Percentiles rank a stretch among this genome's conserved stretches.
phyloP scores from a whole-genome alignment of 2,797 vertebrate genomes.

The Poecilia wingei region DNA sequence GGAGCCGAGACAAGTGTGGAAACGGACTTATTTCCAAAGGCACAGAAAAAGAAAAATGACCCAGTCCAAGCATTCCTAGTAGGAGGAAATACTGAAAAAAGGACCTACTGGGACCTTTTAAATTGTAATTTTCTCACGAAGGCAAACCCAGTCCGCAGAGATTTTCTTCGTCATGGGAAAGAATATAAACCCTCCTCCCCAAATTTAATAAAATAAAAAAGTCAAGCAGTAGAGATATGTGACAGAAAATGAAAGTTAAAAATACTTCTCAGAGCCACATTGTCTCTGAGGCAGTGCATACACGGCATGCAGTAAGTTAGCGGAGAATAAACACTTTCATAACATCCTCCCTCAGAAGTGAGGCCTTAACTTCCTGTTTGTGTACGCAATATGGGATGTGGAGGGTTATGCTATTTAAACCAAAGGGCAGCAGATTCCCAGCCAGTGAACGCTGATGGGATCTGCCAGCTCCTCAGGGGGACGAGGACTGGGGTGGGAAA shows the following conservation, averaged over 20 bases:
- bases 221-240: not conserved
- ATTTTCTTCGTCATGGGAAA: constrained; percentile 52
- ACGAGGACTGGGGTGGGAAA: constrained; percentile 61
- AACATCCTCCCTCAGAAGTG: constrained; percentile 72
- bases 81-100: constrained; percentile 62
- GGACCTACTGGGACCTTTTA: constrained; percentile 50
- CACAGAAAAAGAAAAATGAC: constrained; percentile 34
- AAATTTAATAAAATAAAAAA: constrained; percentile 3
- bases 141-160: constrained; percentile 52
- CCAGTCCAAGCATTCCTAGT: constrained; percentile 42
- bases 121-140: constrained; percentile 64
- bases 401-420: constrained; percentile 78
- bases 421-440: constrained; percentile 85
- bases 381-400: constrained; percentile 69
- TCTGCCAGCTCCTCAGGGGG: constrained; percentile 70
- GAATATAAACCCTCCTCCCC: constrained; percentile 6
- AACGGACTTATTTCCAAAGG: constrained; percentile 40
- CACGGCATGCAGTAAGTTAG: constrained; percentile 19
- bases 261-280: not conserved
- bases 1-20: constrained; percentile 17
- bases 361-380: constrained; percentile 81
- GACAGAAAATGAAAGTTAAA: constrained; percentile 8
- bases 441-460: constrained; percentile 59
- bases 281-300: not conserved
- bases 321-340: constrained; percentile 68